Conservation (phyloP, 2,888 invertebrate genomes). For the Thereva unica region DNA sequence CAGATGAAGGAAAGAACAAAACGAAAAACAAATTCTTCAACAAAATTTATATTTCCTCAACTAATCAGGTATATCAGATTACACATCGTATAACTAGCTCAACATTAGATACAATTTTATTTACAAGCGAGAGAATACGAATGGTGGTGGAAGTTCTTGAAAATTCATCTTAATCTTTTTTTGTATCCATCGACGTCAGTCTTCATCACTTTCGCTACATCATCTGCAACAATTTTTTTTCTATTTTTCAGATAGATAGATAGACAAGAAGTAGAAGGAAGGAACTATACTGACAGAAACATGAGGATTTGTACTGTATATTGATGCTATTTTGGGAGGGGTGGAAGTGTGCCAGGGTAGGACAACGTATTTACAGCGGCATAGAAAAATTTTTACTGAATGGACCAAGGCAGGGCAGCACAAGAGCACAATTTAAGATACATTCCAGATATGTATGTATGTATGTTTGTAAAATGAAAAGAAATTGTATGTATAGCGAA, state of each 20-base stretch:
- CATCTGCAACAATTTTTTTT: not conserved
- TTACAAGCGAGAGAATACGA: not conserved
- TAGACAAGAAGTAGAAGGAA: too few species aligned
- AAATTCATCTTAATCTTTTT: conserved; percentile 11
- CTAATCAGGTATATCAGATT: not conserved
- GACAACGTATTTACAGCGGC: too few species aligned
- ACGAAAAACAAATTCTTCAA: too few species aligned
- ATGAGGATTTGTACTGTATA: too few species aligned
- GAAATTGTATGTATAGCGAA: not conserved
- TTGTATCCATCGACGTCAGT: conserved; percentile 18
- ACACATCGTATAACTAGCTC: not conserved
- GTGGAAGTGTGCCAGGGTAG: too few species aligned
- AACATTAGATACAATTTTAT: not conserved
- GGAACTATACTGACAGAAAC: too few species aligned
- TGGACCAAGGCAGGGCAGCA: not conserved
- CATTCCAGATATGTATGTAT: conserved; percentile 27
- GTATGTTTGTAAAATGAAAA: too few species aligned
- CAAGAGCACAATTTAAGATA: conserved; percentile 17
- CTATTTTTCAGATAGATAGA: too few species aligned
- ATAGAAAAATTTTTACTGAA: too few species aligned
- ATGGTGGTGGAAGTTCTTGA: conserved; percentile 4
- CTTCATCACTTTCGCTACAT: conserved; percentile 32
- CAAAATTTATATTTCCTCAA: too few species aligned
- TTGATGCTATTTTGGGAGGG: too few species aligned
- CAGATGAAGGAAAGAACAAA: too few species aligned